These are phyloP conservation scores for Sebastes elongatus DNA, from an alignment of 2,797 vertebrate genomes.

Conservation along the genomic window DNA sequence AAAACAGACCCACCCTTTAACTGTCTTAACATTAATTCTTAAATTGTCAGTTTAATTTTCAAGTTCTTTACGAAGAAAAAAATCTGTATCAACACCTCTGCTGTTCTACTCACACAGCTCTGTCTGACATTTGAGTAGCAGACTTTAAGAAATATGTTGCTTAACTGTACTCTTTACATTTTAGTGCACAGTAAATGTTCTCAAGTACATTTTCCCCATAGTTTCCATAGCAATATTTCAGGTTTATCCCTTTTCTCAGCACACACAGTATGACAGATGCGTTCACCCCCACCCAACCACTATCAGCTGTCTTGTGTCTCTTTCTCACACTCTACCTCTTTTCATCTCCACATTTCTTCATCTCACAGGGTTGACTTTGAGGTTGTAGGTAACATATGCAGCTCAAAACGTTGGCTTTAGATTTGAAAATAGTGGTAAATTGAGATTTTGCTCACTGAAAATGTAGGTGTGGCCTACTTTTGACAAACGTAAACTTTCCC, in stretches of 20 bases:
- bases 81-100: not conserved
- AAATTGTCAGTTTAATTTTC: not conserved
- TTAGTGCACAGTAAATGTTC: not conserved
- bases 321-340: not conserved
- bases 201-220: not conserved
- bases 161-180: not conserved
- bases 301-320: not conserved
- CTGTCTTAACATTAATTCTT: not conserved
- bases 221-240: slow-evolving; percentile 9
- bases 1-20: not conserved
- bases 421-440: not conserved
- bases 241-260: slow-evolving; percentile 4
- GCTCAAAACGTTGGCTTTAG: not conserved
- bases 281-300: not conserved
- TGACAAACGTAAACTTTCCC: not conserved
- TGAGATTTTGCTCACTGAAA: not conserved
- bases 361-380: not conserved
- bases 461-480: not conserved
- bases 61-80: not conserved
- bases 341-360: not conserved
- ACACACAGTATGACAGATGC: not conserved
- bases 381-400: not conserved
- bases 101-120: not conserved
- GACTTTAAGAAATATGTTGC: not conserved
- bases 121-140: not conserved